A percentile compares a stretch with the other conserved stretches of the same genome.
These are phyloP conservation scores for Theristus sp. DNA, from an alignment of 2,888 invertebrate genomes.

Conservation along the genomic window DNA sequence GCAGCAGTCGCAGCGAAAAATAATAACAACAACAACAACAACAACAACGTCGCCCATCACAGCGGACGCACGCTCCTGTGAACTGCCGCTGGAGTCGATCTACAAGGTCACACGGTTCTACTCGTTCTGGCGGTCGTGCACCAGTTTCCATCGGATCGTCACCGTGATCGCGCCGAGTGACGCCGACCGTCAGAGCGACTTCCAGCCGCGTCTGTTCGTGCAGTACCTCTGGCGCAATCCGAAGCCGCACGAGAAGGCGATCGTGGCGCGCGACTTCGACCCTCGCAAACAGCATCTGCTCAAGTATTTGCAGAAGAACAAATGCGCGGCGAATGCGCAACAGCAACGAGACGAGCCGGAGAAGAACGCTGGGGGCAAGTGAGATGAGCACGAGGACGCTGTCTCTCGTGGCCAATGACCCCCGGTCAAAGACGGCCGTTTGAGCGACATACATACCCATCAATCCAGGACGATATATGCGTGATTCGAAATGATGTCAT, in stretches of 20 bases:
- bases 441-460: too few relatives aligned
- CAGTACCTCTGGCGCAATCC: constrained; percentile 29
- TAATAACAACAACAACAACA: too few relatives aligned
- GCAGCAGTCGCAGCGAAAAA: not conserved
- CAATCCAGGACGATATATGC: too few relatives aligned
- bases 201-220: constrained; percentile 24
- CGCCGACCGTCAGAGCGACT: constrained; percentile 2
- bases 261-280: constrained; percentile 26
- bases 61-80: constrained; percentile 4
- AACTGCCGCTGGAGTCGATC: constrained; percentile 17
- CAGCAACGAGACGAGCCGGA: too few relatives aligned
- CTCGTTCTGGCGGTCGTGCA: constrained; percentile 28
- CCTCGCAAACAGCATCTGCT: constrained; percentile 23
- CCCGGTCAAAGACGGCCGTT: too few relatives aligned
- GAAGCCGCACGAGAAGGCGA: constrained; percentile 24
- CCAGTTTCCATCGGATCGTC: constrained; percentile 27
- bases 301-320: too few relatives aligned
- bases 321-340: too few relatives aligned
- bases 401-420: too few relatives aligned
- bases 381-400: too few relatives aligned
- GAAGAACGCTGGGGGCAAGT: too few relatives aligned
- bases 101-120: constrained; percentile 24
- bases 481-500: too few relatives aligned
- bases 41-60: too few relatives aligned
- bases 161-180: constrained; percentile 26